These are phyloP conservation scores for Peromyscus polionotus DNA, from an alignment of 2,113 vertebrate species.

Conservation along the genomic window DNA sequence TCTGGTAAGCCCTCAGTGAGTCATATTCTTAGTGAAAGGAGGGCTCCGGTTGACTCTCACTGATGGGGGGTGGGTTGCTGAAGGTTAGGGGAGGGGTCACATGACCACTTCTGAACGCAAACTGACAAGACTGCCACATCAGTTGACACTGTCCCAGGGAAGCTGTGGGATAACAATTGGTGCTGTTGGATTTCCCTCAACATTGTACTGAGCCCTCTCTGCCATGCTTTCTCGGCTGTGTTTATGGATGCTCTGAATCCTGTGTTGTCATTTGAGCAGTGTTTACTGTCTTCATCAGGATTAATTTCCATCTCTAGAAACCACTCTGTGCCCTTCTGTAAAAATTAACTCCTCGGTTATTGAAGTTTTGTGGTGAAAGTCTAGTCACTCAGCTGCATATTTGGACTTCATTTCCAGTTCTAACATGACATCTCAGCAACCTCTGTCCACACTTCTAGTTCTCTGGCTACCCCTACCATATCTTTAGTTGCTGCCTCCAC, in stretches of 20 bases:
- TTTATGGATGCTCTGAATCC: neutral
- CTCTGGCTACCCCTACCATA: neutral
- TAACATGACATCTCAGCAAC: neutral
- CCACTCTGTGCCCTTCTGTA: neutral
- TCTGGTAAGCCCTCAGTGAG: neutral
- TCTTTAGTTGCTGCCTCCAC: neutral
- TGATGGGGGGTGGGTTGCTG: neutral
- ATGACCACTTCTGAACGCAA: neutral
- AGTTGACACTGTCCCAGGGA: neutral
- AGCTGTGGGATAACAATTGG: neutral
- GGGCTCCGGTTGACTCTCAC: neutral
- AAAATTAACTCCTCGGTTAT: neutral
- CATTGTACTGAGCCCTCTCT: neutral
- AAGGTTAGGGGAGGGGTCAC: neutral
- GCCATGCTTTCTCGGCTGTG: neutral
- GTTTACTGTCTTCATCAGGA: neutral
- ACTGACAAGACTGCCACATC: neutral
- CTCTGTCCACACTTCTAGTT: neutral
- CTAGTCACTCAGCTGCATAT: neutral
- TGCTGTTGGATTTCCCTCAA: neutral
- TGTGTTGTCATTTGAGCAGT: neutral
- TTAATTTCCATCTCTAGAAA: neutral
- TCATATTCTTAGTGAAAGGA: neutral
- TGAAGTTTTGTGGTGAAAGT: neutral
- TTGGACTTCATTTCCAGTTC: neutral